phyloP scores from a whole-genome alignment of 2,113 vertebrate genomes.

The Pelodiscus sinensis region DNA sequence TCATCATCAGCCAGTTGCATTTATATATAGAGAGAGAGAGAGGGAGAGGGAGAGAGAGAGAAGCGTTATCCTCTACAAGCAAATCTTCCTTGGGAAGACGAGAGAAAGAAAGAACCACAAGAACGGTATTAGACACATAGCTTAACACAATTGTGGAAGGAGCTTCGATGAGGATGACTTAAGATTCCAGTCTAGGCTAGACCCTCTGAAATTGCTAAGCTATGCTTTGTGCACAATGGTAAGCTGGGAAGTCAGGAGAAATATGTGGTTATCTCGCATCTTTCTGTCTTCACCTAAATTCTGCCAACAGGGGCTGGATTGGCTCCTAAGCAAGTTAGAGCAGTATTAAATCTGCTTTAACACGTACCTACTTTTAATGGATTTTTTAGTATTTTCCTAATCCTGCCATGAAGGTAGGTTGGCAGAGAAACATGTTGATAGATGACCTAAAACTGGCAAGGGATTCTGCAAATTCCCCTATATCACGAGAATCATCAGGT shows the following conservation, averaged over 20 bases:
- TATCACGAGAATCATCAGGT: constrained; percentile 10
- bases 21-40: background rate
- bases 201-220: fast-evolving
- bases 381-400: background rate
- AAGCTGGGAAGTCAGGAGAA: background rate
- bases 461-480: constrained; percentile 25
- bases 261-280: background rate
- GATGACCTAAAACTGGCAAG: constrained; percentile 18
- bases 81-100: background rate
- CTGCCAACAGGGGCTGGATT: background rate
- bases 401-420: background rate
- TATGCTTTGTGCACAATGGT: background rate
- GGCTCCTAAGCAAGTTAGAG: background rate
- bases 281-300: background rate
- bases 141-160: background rate
- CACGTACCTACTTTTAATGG: background rate
- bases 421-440: background rate
- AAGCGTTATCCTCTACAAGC: background rate
- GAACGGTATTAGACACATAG: background rate
- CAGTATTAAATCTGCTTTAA: background rate
- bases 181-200: background rate
- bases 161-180: background rate
- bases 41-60: too few relatives aligned
- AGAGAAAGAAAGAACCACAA: background rate
- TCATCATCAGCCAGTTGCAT: background rate